phyloP scores from a whole-genome alignment of 2,113 vertebrate genomes.

The Crotalus viridis region DNA sequence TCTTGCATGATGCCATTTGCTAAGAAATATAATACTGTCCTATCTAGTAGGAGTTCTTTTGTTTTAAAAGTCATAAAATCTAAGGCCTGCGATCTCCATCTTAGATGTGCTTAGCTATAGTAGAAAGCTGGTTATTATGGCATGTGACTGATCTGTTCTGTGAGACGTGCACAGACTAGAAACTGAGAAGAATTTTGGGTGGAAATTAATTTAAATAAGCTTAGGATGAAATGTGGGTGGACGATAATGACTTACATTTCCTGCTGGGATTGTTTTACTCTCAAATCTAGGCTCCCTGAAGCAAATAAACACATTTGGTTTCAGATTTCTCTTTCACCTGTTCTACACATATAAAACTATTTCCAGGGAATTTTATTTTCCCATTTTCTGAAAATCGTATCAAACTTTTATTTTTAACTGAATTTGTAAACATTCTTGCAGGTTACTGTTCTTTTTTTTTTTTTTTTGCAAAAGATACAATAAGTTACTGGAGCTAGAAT shows the following conservation, averaged over 20 bases:
- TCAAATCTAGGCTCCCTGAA: not conserved
- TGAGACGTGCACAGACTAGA: not conserved
- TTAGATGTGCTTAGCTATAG: not conserved
- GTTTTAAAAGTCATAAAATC: not conserved
- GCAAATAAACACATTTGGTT: not conserved
- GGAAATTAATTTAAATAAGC: not conserved
- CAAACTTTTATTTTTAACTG: not conserved
- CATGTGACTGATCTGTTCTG: not conserved
- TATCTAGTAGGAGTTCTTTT: not conserved
- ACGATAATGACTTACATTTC: not conserved
- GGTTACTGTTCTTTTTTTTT: not conserved
- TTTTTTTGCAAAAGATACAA: not conserved
- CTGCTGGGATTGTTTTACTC: not conserved
- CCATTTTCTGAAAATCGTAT: not conserved
- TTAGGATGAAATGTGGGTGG: not conserved
- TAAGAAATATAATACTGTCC: not conserved
- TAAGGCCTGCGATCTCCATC: not conserved
- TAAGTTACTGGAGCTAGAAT: not conserved
- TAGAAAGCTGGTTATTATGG: not conserved
- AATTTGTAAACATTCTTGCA: not conserved
- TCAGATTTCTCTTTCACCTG: not conserved
- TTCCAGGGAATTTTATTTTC: not conserved
- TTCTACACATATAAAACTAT: not conserved
- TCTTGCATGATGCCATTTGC: not conserved
- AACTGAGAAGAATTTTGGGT: not conserved